A percentile compares a stretch with the other conserved stretches of the same genome.
Evolutionary conservation across 1,140 invertebrate genomes (phyloP).

Genomic region (Belonocnema kinseyi): DNA sequence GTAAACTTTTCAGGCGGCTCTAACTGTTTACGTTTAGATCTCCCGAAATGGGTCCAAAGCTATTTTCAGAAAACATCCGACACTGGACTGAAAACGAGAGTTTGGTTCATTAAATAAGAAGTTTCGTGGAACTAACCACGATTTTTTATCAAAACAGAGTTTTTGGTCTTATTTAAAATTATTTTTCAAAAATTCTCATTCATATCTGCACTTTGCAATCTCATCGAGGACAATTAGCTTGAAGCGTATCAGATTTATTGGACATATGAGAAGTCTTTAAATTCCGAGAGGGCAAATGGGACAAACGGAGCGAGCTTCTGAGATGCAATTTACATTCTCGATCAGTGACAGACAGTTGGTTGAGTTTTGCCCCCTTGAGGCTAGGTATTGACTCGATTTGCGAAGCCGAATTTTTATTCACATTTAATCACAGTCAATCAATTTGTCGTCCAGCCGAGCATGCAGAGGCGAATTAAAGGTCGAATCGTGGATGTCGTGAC

Average conservation of each 20-base stretch:
- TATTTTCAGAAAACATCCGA: too few relatives aligned
- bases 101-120: too few relatives aligned
- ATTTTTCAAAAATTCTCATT: neutral
- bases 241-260: constrained; percentile 15
- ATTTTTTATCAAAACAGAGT: too few relatives aligned
- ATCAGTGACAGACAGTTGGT: constrained; percentile 28
- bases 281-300: constrained; percentile 27
- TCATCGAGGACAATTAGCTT: neutral
- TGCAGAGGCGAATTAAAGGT: constrained; percentile 51
- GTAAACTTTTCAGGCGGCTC: too few relatives aligned
- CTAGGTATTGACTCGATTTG: constrained; percentile 33
- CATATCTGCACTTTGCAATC: neutral
- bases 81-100: too few relatives aligned
- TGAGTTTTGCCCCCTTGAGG: constrained; percentile 30
- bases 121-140: too few relatives aligned
- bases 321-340: constrained; percentile 33
- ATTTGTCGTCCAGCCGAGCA: constrained; percentile 49
- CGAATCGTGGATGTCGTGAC: constrained; percentile 50
- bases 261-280: constrained; percentile 26
- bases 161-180: too few relatives aligned
- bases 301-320: constrained; percentile 29
- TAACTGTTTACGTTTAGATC: too few relatives aligned
- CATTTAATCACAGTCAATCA: constrained; percentile 51
- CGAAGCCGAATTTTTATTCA: constrained; percentile 28
- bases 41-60: too few relatives aligned